Percentiles rank a stretch among this genome's conserved stretches.
Conservation (phyloP, 1,140 invertebrate species). For the Meloidogyne exigua region DNA sequence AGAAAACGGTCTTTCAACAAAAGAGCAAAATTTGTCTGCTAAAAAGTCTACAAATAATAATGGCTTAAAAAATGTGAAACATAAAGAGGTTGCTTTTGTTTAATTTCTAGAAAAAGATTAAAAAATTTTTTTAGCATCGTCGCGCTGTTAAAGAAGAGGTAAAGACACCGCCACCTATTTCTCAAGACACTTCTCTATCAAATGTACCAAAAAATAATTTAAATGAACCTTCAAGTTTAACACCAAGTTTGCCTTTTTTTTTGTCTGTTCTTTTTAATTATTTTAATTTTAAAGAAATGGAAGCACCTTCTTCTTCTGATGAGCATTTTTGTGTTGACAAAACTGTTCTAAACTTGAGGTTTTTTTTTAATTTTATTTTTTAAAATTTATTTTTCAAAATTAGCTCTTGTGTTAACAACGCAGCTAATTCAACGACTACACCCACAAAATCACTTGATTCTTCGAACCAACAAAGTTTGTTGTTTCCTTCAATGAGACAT, state of each 20-base stretch:
- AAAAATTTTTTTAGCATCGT: not conserved
- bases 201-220: not conserved
- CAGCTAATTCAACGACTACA: not conserved
- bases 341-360: not conserved
- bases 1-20: not conserved
- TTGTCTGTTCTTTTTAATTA: not conserved
- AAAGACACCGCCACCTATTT: not conserved
- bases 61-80: not conserved
- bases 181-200: not conserved
- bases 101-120: not conserved
- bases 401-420: not conserved
- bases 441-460: not conserved
- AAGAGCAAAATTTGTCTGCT: too few relatives aligned
- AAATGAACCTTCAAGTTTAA: not conserved
- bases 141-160: not conserved
- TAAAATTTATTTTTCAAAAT: not conserved
- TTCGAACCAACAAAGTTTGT: too few relatives aligned
- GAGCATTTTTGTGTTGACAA: not conserved
- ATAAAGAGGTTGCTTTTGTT: not conserved
- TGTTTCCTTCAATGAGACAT: not conserved
- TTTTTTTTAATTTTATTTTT: not conserved
- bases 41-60: slow-evolving; percentile 2
- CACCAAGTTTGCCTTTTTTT: not conserved
- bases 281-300: not conserved
- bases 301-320: not conserved